Evolutionary conservation across 2,888 invertebrate species (phyloP), one percentile per base, ranked within the genome.

Genomic region (Melieria crassipennis): DNA sequence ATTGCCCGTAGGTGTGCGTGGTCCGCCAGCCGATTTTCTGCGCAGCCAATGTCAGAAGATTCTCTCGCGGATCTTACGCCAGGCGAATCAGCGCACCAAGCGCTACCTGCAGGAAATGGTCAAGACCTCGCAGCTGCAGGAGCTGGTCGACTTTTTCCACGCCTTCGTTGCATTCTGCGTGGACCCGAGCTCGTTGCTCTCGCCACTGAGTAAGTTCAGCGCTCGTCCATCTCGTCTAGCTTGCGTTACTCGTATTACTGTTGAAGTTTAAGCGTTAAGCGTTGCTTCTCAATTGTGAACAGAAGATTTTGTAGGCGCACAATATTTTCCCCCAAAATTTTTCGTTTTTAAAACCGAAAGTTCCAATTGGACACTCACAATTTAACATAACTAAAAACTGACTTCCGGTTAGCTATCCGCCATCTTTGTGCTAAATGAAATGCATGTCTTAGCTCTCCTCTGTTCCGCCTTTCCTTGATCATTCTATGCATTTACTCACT

Each of bases 131-230:
- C 91, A 94, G 0, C 88, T 98, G 47, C 89, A 92, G 16, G 96
- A 97, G 75, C 90, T 97, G 7, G 88, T 99, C 69, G 98, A 99
- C 82, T 94, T 98, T 82, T 92, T 99, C 74, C 99, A 99, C 85
- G 92, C 98, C 0, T 95, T 97, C 79, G 91, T 98, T 65, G 98
- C 98, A 6, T 99, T 96, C 86, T 99, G 99, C 87, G 91, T 95
- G 52, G 98, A 98, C 86, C 96, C 97, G 10, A 91, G 92, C 75
- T 92, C 93, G 7, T 88, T 95, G 78, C 88, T 96, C 30, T 96
- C 96, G 45, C 96, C 96, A 48, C 89, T 95, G 87, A 95, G 96
- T 96, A 89, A 93, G 94, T 91, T 78, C 71, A 30, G 30, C 30
- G 30, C 30, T 30, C 30, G 30, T 30, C 30, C 30, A 30, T 3